Evolutionary conservation across 1,140 invertebrate genomes (phyloP), one percentile per base, ranked within the genome.

Genomic region (Drosophila orena): DNA sequence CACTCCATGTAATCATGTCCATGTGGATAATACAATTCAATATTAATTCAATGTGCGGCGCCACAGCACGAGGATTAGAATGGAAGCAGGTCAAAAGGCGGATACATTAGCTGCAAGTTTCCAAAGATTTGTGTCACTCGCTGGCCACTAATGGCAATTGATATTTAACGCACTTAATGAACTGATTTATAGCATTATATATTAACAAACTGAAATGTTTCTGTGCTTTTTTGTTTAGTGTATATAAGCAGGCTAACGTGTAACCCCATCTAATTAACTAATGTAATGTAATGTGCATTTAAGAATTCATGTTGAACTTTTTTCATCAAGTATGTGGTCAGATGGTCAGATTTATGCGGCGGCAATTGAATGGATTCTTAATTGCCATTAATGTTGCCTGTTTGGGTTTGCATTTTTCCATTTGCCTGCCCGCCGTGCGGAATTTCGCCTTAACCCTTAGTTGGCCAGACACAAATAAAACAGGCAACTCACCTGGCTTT

Each of bases 341-440:
- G 42, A 74, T 69, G 66, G 42, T 38, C 71, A 49, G 42, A 74
- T 59, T 75, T 49, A 76, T 75, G 52, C 49, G 54, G 73, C 54
- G 47, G 40, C 71, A 42, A 66, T 40, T 75, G 70, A 75, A 76
- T 75, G 60, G 54, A 66, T 65, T 53, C 71, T 66, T 75, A 75
- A 76, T 76, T 76, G 73, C 54, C 54, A 72, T 71, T 66, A 66
- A 75, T 74, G 69, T 64, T 47, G 24, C 59, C 56, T 56, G 68
- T 44, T 66, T 65, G 52, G 46, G 46, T 58, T 55, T 8, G 37
- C 4, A 14, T 12, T 34, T 17, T n/a, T 10, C 8, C 6, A 4
- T 24, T n/a, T 4, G n/a, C n/a, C n/a, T n/a, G n/a, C n/a, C n/a
- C n/a, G n/a, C n/a, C n/a, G n/a, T n/a, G 3, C 1, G 6, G 0